Evolutionary conservation across 2,888 invertebrate genomes (phyloP).

Genomic region (Therioaphis trifolii): DNA sequence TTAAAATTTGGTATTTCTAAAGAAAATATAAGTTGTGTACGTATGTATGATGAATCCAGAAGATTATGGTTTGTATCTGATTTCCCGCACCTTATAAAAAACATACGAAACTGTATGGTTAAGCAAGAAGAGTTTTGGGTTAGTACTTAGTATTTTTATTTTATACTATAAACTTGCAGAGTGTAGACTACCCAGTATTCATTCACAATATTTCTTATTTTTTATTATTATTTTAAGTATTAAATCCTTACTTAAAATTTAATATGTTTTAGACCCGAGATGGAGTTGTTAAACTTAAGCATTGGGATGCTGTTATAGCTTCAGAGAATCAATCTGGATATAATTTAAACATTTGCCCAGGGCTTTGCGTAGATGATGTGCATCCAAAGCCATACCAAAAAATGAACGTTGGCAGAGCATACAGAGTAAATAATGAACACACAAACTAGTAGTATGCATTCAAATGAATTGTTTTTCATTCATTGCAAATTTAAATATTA

Average conservation of each 20-base stretch:
- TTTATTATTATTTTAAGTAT: constrained; percentile 16
- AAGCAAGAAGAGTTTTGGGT: constrained; percentile 20
- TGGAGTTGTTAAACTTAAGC: constrained; percentile 25
- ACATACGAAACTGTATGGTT: constrained; percentile 38
- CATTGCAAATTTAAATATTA: too few relatives aligned
- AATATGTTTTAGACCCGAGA: constrained; percentile 42
- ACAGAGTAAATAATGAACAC: constrained; percentile 30
- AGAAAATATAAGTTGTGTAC: constrained; percentile 9
- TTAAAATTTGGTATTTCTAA: constrained; percentile 2
- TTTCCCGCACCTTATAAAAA: constrained; percentile 41
- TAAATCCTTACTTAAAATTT: constrained; percentile 21
- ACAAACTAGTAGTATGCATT: background rate
- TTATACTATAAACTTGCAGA: background rate
- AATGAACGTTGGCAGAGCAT: constrained; percentile 39
- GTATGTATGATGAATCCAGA: background rate
- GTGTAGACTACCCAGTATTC: too few relatives aligned
- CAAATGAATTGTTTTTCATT: too few relatives aligned
- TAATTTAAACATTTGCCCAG: constrained; percentile 19
- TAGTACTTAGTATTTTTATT: constrained; percentile 31
- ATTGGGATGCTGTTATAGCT: constrained; percentile 21
- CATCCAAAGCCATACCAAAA: constrained; percentile 40
- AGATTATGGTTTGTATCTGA: constrained; percentile 32
- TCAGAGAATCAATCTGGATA: constrained; percentile 10
- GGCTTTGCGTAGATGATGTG: background rate
- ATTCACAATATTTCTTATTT: background rate